Base-by-base conservation (phyloP, 1,140 invertebrate genomes). In the Rhagoletis pomonella region DNA sequence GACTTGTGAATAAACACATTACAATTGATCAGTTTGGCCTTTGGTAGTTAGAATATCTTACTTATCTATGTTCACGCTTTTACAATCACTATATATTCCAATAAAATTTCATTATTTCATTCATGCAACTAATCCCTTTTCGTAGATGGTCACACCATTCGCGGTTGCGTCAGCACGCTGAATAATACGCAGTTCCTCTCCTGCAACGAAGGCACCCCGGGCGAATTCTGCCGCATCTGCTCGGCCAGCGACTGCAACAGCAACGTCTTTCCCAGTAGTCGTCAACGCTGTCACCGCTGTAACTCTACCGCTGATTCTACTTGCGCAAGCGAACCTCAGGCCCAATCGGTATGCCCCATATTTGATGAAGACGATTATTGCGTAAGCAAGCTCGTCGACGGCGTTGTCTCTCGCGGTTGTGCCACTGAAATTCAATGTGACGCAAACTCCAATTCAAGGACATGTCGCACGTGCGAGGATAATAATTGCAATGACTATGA, bases 211-310 rank as follows among this genome's bases (percentile, higher is more conserved):
- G 91, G 91, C 58, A 89, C 88, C 29, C 88, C 90, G 5, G 29
- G 47, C 2, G 86, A 44, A 1, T 65, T 69, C 19, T 92, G 91
- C 50, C n/a, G 44, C 64, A 69, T 90, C 17, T 92, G 91, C 67
- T 73, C 88, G 5, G 91, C 90, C 19, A 87, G 86, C 2, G 17
- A 39, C 0, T 92, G 91, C 89, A 92, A 92, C 86, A 87, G 87
- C 14, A 9, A 84, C 6, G 2, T 90, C 0, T 92, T 89, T 55
- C 91, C 91, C 14, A 14, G 59, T 1, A 64, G 88, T 6, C 90
- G 91, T 44, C 77, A 89, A 47, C 88, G 88, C 14, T 92, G 91
- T 77, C 89, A 92, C 64, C 89, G 91, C 1, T 92, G 91, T 87
- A 90, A 90, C 88, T 92, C 91, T 0, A 84, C 87, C 0, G 87